phyloP scores from a whole-genome alignment of 2,797 vertebrate genomes.

The Rhyacichthys aspro region DNA sequence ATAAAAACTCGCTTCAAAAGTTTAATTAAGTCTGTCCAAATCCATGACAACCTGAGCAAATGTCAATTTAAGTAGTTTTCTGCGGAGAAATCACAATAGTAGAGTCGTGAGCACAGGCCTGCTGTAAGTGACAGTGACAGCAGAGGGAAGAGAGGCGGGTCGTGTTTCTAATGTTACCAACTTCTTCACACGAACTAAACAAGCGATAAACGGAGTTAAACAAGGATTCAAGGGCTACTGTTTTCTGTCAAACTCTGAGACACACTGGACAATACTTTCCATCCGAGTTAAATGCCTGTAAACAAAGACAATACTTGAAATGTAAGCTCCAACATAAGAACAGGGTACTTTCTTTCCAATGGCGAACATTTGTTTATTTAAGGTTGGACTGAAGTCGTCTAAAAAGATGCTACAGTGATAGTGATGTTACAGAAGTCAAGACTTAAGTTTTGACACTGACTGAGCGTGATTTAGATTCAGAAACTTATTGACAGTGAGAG shows the following conservation, averaged over 20 bases:
- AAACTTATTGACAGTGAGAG: no score
- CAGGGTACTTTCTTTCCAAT: no score
- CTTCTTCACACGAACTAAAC: neutral
- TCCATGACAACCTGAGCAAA: neutral
- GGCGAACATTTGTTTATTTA: no score
- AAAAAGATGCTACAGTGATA: no score
- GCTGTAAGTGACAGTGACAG: constrained; percentile 35
- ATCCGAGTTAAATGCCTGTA: no score
- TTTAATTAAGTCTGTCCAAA: neutral
- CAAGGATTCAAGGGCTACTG: neutral
- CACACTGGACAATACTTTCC: neutral
- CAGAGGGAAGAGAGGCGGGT: constrained; percentile 19
- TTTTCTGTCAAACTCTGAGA: neutral
- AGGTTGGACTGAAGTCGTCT: no score
- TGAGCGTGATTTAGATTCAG: no score
- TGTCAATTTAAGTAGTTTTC: neutral
- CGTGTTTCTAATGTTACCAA: constrained; percentile 21
- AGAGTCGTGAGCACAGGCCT: constrained; percentile 8
- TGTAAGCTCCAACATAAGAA: no score
- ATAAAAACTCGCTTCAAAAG: no score
- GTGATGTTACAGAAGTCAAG: no score
- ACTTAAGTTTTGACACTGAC: no score
- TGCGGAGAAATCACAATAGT: fast-evolving
- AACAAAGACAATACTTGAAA: no score
- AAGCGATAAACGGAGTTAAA: neutral